Percentiles rank a stretch among this genome's conserved stretches.
These are phyloP conservation scores for Drosophila rufa DNA, from an alignment of 1,140 invertebrate genomes.

Conservation along the genomic window DNA sequence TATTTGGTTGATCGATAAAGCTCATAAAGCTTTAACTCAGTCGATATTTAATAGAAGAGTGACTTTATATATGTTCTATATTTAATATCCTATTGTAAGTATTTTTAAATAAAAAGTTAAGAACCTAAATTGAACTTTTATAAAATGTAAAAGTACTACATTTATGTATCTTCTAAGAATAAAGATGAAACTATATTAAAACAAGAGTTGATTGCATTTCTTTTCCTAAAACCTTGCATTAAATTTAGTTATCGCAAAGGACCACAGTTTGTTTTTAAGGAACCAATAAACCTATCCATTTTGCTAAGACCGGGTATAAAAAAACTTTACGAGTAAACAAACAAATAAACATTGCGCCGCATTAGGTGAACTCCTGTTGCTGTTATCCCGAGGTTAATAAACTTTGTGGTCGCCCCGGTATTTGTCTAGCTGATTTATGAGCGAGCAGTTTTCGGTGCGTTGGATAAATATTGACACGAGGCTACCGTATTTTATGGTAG, in stretches of 20 bases:
- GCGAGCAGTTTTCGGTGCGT: slow-evolving; percentile 44
- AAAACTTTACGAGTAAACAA: slow-evolving; percentile 63
- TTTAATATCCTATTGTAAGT: no score
- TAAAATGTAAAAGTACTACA: background rate
- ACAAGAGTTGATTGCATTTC: background rate
- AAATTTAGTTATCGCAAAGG: background rate
- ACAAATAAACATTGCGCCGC: slow-evolving; percentile 55
- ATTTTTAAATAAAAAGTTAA: background rate
- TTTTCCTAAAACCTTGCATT: background rate
- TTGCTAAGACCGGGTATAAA: slow-evolving; percentile 26
- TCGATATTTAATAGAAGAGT: no score
- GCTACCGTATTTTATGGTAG: slow-evolving; percentile 60
- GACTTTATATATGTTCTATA: no score
- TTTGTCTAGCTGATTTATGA: slow-evolving; percentile 80
- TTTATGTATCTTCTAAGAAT: no score
- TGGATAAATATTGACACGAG: slow-evolving; percentile 69
- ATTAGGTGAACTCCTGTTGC: slow-evolving; percentile 46
- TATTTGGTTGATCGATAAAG: no score
- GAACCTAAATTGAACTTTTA: background rate
- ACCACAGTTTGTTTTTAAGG: slow-evolving; percentile 1
- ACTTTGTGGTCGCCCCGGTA: slow-evolving; percentile 56
- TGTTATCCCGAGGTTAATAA: slow-evolving; percentile 59
- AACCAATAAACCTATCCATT: slow-evolving; percentile 9
- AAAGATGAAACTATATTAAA: no score
- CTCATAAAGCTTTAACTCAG: background rate